These are phyloP conservation scores for Laterallus jamaicensis DNA, from an alignment of 2,113 vertebrate species.

Conservation along the genomic window DNA sequence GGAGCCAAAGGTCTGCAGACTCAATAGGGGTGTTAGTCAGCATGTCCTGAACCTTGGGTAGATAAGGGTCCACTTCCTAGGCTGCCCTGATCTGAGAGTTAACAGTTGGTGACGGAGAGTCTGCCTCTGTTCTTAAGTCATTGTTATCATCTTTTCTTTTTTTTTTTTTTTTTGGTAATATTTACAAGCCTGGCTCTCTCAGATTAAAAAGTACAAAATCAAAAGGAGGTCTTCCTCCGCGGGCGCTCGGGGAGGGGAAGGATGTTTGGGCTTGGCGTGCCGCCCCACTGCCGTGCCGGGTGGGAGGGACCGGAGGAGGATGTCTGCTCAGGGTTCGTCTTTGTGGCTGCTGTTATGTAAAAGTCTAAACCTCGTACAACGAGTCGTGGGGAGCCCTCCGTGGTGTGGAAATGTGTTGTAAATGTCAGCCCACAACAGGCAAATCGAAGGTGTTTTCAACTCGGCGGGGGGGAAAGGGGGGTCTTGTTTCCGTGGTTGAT, in stretches of 20 bases:
- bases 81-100: slow-evolving; percentile 65
- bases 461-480: background rate
- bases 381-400: background rate
- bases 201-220: slow-evolving; percentile 46
- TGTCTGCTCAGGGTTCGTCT: background rate
- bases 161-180: background rate
- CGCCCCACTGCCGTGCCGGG: background rate
- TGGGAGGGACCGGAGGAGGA: background rate
- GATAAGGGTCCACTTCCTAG: slow-evolving; percentile 64
- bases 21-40: slow-evolving; percentile 56
- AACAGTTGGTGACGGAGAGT: slow-evolving; percentile 61
- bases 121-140: slow-evolving; percentile 65
- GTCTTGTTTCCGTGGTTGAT: background rate
- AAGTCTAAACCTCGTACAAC: background rate
- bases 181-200: slow-evolving; percentile 55
- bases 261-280: slow-evolving; percentile 1
- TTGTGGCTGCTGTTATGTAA: background rate
- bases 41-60: slow-evolving; percentile 58
- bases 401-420: background rate
- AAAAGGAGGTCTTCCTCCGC: slow-evolving; percentile 39
- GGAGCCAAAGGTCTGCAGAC: slow-evolving; percentile 55
- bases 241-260: background rate
- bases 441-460: background rate
- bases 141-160: slow-evolving; percentile 40
- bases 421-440: background rate